A percentile compares a stretch with the other conserved stretches of the same genome.
These are phyloP conservation scores for Miltochrista miniata DNA, from an alignment of 2,888 invertebrate species.

Conservation along the genomic window DNA sequence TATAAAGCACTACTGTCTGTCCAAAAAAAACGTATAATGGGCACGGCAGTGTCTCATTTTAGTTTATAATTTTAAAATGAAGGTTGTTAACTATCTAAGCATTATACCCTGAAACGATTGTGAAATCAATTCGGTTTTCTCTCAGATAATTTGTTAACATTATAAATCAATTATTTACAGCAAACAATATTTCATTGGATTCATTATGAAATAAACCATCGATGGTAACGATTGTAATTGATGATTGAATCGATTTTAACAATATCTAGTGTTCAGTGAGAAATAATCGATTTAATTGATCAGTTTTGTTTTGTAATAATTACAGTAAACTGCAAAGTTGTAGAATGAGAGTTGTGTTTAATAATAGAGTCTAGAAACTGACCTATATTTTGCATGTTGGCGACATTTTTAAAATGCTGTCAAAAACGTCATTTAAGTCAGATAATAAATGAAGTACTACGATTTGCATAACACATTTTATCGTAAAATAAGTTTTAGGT, in stretches of 20 bases:
- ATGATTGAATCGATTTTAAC: slow-evolving; percentile 17
- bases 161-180: slow-evolving; percentile 4
- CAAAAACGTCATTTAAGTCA: no score
- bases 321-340: neutral
- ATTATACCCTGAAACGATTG: neutral
- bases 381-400: no score
- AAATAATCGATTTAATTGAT: slow-evolving; percentile 5
- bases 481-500: no score
- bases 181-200: slow-evolving; percentile 2
- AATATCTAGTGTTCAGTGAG: slow-evolving; percentile 6
- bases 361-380: no score
- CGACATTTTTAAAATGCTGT: no score
- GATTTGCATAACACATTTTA: no score
- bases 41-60: no score
- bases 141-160: neutral
- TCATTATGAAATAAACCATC: slow-evolving; percentile 5
- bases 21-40: no score
- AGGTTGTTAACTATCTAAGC: no score
- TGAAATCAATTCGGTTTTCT: neutral
- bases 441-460: no score
- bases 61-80: neutral
- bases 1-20: no score
- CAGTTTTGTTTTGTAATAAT: slow-evolving; percentile 1
- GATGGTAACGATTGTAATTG: slow-evolving; percentile 11
- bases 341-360: no score